Percentiles rank a stretch among this genome's conserved stretches.
These are phyloP conservation scores for Cheilosia scutellata DNA, from an alignment of 2,888 invertebrate genomes.

Conservation along the genomic window DNA sequence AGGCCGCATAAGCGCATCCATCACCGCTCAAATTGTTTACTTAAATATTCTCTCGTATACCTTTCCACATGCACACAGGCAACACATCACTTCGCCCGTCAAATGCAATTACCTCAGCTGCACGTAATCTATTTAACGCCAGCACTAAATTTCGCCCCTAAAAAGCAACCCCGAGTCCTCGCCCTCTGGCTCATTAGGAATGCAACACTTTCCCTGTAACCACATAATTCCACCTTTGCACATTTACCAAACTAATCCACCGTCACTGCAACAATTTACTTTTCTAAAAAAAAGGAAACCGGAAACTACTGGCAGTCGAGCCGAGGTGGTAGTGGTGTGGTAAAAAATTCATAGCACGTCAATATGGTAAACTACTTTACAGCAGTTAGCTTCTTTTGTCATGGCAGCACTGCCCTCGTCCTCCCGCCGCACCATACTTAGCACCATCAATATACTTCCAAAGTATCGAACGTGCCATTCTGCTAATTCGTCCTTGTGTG, in stretches of 20 bases:
- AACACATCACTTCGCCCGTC: conserved; percentile 35
- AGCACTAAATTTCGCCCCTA: conserved; percentile 37
- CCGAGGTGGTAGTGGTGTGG: conserved; percentile 9
- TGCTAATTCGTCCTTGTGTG: conserved; percentile 52
- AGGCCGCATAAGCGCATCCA: conserved; percentile 5
- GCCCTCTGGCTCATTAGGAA: conserved; percentile 61
- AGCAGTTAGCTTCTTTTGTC: conserved; percentile 63
- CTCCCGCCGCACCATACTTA: background rate
- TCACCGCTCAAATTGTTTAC: conserved; percentile 35
- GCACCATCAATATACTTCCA: conserved; percentile 62
- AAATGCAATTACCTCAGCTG: conserved; percentile 62
- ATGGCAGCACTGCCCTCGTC: conserved; percentile 8
- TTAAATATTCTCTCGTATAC: conserved; percentile 1
- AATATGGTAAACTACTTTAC: conserved; percentile 72
- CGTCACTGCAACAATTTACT: conserved; percentile 60
- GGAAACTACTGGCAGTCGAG: conserved; percentile 12
- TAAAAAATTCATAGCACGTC: conserved; percentile 70
- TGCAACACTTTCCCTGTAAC: conserved; percentile 67
- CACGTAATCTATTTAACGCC: conserved; percentile 74
- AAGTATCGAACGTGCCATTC: conserved; percentile 68
- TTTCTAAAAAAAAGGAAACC: conserved; percentile 19
- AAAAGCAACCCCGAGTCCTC: conserved; percentile 5
- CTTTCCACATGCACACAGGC: background rate
- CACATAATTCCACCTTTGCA: conserved; percentile 72
- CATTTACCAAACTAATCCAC: conserved; percentile 68